Conservation (phyloP, 2,113 vertebrate genomes). For the Phylloscopus trochilus region DNA sequence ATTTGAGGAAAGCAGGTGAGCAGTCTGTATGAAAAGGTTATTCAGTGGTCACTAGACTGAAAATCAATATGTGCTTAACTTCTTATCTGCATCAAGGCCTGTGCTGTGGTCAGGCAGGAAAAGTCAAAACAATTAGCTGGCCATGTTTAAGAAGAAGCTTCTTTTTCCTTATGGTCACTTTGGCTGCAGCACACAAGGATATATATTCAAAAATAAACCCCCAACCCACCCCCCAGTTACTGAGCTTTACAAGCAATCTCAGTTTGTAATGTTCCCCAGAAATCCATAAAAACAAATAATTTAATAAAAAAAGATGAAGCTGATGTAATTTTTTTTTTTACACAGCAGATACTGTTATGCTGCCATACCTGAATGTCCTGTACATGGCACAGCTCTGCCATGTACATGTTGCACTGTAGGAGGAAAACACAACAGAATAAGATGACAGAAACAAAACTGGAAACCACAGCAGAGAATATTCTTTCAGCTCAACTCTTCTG, state of each 20-base stretch:
- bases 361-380: background rate
- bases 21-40: background rate
- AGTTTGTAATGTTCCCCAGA: background rate
- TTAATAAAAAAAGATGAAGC: background rate
- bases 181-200: background rate
- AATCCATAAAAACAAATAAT: background rate
- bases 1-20: background rate
- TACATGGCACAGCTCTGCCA: background rate
- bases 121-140: background rate
- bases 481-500: background rate
- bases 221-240: background rate
- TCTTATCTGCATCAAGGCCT: background rate
- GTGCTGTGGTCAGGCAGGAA: background rate
- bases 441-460: background rate
- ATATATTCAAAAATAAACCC: background rate
- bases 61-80: background rate
- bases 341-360: background rate
- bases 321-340: background rate
- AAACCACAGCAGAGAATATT: background rate
- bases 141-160: background rate
- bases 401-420: no score
- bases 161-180: background rate
- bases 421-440: background rate
- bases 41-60: background rate
- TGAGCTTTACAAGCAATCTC: background rate